Evolutionary conservation across 2,113 vertebrate genomes (phyloP).

Genomic region (Dinomys branickii): DNA sequence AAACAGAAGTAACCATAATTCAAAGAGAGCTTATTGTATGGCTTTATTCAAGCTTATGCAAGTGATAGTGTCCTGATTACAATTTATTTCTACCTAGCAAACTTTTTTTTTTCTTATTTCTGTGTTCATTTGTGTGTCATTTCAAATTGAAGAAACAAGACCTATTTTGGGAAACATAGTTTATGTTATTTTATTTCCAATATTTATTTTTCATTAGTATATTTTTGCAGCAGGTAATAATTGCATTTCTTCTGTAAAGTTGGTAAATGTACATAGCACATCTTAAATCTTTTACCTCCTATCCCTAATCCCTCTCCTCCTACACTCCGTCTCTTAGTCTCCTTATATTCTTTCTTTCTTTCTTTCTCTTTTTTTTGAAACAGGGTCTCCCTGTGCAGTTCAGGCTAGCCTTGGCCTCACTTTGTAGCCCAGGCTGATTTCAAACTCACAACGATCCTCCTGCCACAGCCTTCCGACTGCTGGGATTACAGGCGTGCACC

Average conservation of each 20-base stretch:
- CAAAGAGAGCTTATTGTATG: background rate
- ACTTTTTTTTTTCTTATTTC: background rate
- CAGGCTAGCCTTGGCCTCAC: no score
- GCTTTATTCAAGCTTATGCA: background rate
- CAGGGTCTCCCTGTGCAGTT: no score
- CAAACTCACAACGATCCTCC: no score
- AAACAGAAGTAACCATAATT: background rate
- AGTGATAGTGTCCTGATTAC: background rate
- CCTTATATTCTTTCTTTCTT: background rate
- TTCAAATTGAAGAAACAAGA: background rate
- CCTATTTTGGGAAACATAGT: background rate
- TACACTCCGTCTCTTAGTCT: background rate
- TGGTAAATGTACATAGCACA: background rate
- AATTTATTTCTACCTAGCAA: background rate
- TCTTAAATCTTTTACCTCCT: background rate
- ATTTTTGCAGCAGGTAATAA: background rate
- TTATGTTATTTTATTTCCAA: background rate
- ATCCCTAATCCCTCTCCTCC: background rate
- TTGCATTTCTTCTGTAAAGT: background rate
- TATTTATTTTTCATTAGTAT: background rate
- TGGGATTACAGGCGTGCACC: no score
- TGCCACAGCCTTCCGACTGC: no score
- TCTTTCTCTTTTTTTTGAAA: no score
- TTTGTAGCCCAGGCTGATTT: no score
- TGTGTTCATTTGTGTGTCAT: background rate